phyloP scores from a whole-genome alignment of 2,888 invertebrate genomes.

The Tetrapedia diversipes region DNA sequence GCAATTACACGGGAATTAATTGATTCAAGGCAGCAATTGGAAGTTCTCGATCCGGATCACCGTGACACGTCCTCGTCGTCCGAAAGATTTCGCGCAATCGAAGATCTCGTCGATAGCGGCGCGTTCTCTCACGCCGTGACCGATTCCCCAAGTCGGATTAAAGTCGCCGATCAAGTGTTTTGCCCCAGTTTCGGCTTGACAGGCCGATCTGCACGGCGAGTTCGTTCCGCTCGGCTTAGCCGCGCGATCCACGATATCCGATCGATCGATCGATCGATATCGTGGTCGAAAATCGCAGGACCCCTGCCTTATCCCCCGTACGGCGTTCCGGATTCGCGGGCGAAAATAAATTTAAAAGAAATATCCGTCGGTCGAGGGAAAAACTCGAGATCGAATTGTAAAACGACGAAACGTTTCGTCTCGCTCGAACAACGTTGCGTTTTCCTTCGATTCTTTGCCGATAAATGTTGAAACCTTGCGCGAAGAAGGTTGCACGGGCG shows the following conservation, averaged over 20 bases:
- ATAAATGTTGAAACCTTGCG: too few species aligned
- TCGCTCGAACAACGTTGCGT: too few species aligned
- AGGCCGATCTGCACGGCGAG: constrained; percentile 69
- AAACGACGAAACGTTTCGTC: too few species aligned
- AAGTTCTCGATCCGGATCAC: constrained; percentile 5
- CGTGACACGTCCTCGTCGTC: constrained; percentile 21
- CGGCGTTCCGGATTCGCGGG: constrained; percentile 29
- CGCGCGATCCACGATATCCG: constrained; percentile 67
- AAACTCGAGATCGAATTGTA: too few species aligned
- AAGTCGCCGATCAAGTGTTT: constrained; percentile 73
- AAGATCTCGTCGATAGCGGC: constrained; percentile 21
- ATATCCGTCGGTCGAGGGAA: too few species aligned
- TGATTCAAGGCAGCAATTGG: constrained; percentile 37
- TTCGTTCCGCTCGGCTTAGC: constrained; percentile 72
- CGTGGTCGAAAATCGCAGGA: constrained; percentile 36
- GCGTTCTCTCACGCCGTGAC: constrained; percentile 69
- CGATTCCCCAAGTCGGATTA: constrained; percentile 73
- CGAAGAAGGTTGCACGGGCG: background rate
- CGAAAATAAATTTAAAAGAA: constrained; percentile 7
- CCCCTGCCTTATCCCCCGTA: background rate
- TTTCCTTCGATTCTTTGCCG: too few species aligned
- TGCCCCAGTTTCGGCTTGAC: constrained; percentile 77
- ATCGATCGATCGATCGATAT: constrained; percentile 54
- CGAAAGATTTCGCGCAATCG: constrained; percentile 25
- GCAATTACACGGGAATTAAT: constrained; percentile 49